phyloP scores from a whole-genome alignment of 2,113 vertebrate species.

The Ammodytes dubius region DNA sequence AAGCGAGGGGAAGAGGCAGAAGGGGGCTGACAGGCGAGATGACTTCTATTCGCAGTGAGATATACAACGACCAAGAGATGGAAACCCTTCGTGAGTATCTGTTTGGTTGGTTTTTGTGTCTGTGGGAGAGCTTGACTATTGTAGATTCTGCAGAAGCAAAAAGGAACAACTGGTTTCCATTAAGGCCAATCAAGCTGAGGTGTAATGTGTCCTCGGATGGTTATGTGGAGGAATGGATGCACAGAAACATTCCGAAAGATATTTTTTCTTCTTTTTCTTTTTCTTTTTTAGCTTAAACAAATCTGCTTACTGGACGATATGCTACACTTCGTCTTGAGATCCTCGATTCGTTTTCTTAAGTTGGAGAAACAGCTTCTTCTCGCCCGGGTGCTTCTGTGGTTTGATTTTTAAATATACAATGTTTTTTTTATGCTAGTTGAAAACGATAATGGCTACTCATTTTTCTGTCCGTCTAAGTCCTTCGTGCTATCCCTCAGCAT shows the following conservation, averaged over 20 bases:
- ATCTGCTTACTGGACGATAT: conserved; percentile 3
- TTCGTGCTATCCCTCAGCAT: conserved; percentile 9
- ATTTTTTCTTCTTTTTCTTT: not conserved
- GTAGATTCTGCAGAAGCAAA: conserved; percentile 23
- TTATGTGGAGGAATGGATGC: conserved; percentile 17
- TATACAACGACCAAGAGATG: conserved; percentile 41
- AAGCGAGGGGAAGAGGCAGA: conserved; percentile 1
- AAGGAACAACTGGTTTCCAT: conserved; percentile 70
- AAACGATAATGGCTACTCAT: not conserved
- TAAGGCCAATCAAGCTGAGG: conserved; percentile 56
- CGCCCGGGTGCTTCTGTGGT: not conserved
- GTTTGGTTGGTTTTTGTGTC: conserved; percentile 38
- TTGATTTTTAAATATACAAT: conserved; percentile 1
- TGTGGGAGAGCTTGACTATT: conserved; percentile 19
- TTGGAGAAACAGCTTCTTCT: conserved; percentile 1
- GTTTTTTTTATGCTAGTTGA: conserved; percentile 22
- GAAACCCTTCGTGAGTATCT: conserved; percentile 74
- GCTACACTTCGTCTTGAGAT: conserved; percentile 13
- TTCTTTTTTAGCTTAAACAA: conserved; percentile 20
- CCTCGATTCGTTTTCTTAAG: not conserved
- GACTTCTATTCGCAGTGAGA: conserved; percentile 63
- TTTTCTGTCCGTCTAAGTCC: conserved; percentile 22
- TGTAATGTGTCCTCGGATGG: conserved; percentile 40
- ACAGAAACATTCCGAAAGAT: conserved; percentile 9
- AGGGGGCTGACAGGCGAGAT: conserved; percentile 41